These are phyloP conservation scores for Hippocampus guttulatus DNA, from an alignment of 2,113 vertebrate genomes.

Conservation along the genomic window DNA sequence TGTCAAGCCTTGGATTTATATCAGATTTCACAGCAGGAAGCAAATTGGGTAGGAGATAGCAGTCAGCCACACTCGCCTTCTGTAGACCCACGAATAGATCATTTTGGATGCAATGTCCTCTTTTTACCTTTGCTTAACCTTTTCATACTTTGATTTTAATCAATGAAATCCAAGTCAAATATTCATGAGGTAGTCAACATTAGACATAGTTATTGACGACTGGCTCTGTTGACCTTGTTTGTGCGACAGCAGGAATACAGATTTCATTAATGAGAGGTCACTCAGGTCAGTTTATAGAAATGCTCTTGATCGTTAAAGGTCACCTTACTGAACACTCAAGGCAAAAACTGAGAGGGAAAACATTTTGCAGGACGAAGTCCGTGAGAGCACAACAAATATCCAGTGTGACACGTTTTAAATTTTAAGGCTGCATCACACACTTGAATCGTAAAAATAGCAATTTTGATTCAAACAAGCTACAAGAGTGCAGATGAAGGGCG, in stretches of 20 bases:
- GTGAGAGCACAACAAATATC: not conserved
- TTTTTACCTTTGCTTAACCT: slow-evolving; percentile 19
- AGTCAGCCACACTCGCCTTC: slow-evolving; percentile 30
- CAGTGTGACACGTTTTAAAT: not conserved
- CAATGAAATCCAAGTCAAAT: not conserved
- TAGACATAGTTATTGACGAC: not conserved
- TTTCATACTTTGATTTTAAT: not conserved
- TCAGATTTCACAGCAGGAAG: slow-evolving; percentile 45
- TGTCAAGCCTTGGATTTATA: slow-evolving; percentile 20
- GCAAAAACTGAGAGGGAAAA: not conserved
- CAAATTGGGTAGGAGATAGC: slow-evolving; percentile 48
- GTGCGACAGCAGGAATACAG: not conserved
- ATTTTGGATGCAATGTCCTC: slow-evolving; percentile 17
- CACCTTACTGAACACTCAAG: not conserved
- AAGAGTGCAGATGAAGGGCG: not conserved
- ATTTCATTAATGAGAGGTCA: not conserved
- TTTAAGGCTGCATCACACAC: not conserved
- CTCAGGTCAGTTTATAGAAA: not conserved
- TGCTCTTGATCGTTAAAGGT: not conserved
- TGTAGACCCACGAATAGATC: slow-evolving; percentile 23
- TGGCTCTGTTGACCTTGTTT: not conserved
- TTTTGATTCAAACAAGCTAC: not conserved
- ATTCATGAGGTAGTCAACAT: not conserved
- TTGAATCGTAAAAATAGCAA: not conserved
- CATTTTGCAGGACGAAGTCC: not conserved